phyloP scores from a whole-genome alignment of 2,113 vertebrate genomes.

The Tretioscincus oriximinensis region DNA sequence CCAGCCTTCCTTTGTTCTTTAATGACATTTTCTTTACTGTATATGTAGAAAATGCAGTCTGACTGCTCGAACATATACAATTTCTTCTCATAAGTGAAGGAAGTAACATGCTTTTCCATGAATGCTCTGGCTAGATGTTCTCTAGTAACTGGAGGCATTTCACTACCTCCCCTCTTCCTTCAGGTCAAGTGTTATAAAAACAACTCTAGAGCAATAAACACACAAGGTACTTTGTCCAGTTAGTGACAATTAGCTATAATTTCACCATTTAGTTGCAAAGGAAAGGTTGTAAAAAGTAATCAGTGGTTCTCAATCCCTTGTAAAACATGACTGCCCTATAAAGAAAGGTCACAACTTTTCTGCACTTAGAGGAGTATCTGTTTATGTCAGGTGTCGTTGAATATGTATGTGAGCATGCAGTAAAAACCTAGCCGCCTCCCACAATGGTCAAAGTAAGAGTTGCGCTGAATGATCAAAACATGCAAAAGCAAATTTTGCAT shows the following conservation, averaged over 20 bases:
- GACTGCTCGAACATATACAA: not conserved
- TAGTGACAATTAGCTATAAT: slow-evolving; percentile 39
- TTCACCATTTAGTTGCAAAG: slow-evolving; percentile 44
- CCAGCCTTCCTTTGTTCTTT: not conserved
- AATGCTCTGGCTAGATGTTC: not conserved
- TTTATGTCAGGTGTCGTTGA: slow-evolving; percentile 33
- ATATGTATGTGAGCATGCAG: slow-evolving; percentile 2
- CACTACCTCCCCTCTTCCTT: slow-evolving; percentile 10
- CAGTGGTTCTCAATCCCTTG: slow-evolving; percentile 29
- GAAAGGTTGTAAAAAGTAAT: slow-evolving; percentile 44
- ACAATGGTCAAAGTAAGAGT: slow-evolving; percentile 7
- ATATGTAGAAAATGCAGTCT: not conserved
- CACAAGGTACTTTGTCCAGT: slow-evolving; percentile 31
- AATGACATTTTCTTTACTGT: slow-evolving; percentile 29
- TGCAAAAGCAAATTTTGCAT: slow-evolving; percentile 3
- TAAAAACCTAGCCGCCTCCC: not conserved
- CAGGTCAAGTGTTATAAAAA: slow-evolving; percentile 56
- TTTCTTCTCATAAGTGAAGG: not conserved
- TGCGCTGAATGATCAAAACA: slow-evolving; percentile 21
- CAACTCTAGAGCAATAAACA: slow-evolving; percentile 50
- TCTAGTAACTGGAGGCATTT: slow-evolving; percentile 37
- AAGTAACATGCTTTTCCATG: slow-evolving; percentile 9
- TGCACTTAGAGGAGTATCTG: slow-evolving; percentile 26
- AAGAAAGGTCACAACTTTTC: slow-evolving; percentile 44
- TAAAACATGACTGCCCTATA: slow-evolving; percentile 39